Base-by-base conservation (phyloP, 2,113 vertebrate species). In the Datnioides undecimradiatus region DNA sequence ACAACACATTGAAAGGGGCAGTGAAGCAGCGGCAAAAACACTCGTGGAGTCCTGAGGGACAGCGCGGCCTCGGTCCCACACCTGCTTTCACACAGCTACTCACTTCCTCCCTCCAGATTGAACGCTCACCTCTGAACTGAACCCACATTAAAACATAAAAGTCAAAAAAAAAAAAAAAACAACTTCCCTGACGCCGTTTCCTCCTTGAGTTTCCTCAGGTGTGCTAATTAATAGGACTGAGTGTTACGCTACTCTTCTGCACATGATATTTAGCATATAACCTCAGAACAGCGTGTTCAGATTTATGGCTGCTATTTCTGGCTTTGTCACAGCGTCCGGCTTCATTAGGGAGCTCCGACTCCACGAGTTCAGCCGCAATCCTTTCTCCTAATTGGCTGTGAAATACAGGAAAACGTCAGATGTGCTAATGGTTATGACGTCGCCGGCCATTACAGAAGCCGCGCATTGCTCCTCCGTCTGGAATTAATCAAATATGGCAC, bases 311-410 rank as follows among this genome's bases (percentile, higher is more conserved):
- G 67, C 69, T 88, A 73, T 85, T 87, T 78, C 76, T 19, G 64
- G 73, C 41, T 82, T 48, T 52, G 65, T 75, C 57, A 80, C 55
- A 10, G 65, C 72, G 45, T 40, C 51, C 21, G 57, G 25, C 72
- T 83, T 87, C 79, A 82, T 88, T 88, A 84, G 48, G 55, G 72
- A 86, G 69, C 63, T 38, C 34, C 7, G 66, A 74, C 75, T 62
- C 82, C 74, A 57, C 2, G 21, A 68, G 54, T 62, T 64, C 75
- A 78, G 57, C 46, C 73, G 49, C 72, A 73, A 51, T 65, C 55
- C 76, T 43, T 68, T 80, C 66, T 77, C 58, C 70, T 74, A 80
- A 85, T 71, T 57, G 58, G 55, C 71, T 82, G 74, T 77, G 66
- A 88, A 87, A 82, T 49, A 74, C 45, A 69, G 60, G 71, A 64